phyloP scores from a whole-genome alignment of 2,888 invertebrate genomes.

The Geophilus truncorum region DNA sequence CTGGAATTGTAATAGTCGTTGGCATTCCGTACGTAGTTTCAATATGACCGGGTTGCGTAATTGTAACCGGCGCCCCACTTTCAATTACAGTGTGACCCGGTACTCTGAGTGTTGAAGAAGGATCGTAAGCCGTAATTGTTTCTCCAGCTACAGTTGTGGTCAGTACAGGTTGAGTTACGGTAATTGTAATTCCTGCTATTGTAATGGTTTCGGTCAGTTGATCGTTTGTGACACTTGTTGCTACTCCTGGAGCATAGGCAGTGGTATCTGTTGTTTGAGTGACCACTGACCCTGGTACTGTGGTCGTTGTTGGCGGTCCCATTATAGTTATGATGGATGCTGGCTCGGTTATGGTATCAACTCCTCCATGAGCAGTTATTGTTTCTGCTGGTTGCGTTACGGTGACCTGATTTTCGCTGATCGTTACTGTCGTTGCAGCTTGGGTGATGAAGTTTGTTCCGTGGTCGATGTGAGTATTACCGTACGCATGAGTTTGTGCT shows the following conservation, averaged over 20 bases:
- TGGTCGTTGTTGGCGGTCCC: not conserved
- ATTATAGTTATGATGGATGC: not conserved
- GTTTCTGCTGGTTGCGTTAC: not conserved
- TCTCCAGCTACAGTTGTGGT: not conserved
- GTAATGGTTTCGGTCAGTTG: not conserved
- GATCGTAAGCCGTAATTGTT: not conserved
- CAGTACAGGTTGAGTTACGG: not conserved
- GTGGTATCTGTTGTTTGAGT: not conserved
- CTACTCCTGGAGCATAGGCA: not conserved
- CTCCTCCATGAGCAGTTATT: not conserved
- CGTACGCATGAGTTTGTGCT: no score
- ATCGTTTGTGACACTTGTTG: not conserved
- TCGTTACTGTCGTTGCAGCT: no score
- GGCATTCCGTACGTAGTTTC: not conserved
- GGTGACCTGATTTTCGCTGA: no score
- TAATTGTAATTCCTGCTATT: not conserved
- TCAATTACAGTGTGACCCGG: not conserved
- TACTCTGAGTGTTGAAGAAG: not conserved
- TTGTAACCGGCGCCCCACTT: not conserved
- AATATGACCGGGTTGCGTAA: not conserved
- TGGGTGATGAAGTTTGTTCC: no score
- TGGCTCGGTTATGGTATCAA: not conserved
- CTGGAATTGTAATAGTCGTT: not conserved
- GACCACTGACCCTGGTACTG: not conserved
- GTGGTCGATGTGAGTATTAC: no score